Evolutionary conservation across 1,140 invertebrate species (phyloP).

Genomic region (Conus betulinus): DNA sequence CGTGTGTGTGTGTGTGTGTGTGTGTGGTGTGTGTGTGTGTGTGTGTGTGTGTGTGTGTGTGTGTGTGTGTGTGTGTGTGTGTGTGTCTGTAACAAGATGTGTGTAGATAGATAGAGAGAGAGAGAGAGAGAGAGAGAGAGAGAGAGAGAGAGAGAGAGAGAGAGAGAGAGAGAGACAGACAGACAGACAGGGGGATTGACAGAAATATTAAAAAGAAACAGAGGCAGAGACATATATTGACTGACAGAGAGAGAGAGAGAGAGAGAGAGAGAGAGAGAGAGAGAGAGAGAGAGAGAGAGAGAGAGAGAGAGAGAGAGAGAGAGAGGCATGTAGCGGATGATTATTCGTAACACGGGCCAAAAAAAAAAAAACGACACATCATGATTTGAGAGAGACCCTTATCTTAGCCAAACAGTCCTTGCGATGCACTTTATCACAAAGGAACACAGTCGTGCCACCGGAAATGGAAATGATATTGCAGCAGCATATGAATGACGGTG

Average conservation of each 20-base stretch:
- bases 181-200: not conserved
- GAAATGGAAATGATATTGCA: no score
- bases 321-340: no score
- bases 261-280: not conserved
- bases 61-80: not conserved
- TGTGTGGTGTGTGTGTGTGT: not conserved
- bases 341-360: no score
- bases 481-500: no score
- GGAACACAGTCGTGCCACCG: no score
- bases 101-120: no score
- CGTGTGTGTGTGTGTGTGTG: not conserved
- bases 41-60: not conserved
- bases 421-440: no score
- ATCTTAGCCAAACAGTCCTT: no score
- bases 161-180: not conserved
- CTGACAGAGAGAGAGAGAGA: not conserved
- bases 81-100: not conserved
- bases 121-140: not conserved
- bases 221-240: not conserved
- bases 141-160: not conserved
- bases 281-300: no score
- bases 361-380: no score
- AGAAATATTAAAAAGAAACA: not conserved
- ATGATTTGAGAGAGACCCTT: no score
- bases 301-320: no score